These are phyloP conservation scores for Nothocercus julius DNA, from an alignment of 2,113 vertebrate genomes.

Conservation along the genomic window DNA sequence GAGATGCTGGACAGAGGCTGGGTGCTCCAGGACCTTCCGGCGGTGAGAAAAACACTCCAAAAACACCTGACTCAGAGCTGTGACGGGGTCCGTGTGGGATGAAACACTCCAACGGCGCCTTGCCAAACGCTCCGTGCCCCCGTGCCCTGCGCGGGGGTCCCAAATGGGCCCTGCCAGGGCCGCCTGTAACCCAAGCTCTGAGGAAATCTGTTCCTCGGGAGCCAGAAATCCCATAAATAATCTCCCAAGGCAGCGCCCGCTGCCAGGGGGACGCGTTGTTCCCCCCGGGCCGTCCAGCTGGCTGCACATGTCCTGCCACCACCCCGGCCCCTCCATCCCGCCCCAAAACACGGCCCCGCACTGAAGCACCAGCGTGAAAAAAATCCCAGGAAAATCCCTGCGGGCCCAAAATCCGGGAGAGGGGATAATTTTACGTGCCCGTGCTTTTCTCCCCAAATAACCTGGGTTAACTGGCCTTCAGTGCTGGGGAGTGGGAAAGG, in stretches of 20 bases:
- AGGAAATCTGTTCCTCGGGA: slow-evolving; percentile 26
- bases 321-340: not conserved
- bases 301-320: not conserved
- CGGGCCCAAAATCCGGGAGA: not conserved
- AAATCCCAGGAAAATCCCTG: no score
- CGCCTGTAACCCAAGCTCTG: slow-evolving; percentile 21
- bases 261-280: slow-evolving; percentile 45
- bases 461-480: not conserved
- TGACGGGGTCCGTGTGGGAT: no score
- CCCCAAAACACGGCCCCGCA: not conserved
- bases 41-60: not conserved
- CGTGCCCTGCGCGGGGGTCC: no score
- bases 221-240: slow-evolving; percentile 24
- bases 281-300: slow-evolving; percentile 21
- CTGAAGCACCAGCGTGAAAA: no score
- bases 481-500: not conserved
- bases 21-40: not conserved
- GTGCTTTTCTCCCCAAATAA: slow-evolving; percentile 55
- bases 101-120: no score
- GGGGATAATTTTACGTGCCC: slow-evolving; percentile 48
- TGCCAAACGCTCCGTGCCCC: not conserved
- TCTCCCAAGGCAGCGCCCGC: not conserved
- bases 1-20: not conserved
- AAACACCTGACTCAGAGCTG: not conserved
- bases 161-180: fast-evolving